Base-by-base conservation (phyloP, 2,888 invertebrate species). In the Protodeltote pygarga region DNA sequence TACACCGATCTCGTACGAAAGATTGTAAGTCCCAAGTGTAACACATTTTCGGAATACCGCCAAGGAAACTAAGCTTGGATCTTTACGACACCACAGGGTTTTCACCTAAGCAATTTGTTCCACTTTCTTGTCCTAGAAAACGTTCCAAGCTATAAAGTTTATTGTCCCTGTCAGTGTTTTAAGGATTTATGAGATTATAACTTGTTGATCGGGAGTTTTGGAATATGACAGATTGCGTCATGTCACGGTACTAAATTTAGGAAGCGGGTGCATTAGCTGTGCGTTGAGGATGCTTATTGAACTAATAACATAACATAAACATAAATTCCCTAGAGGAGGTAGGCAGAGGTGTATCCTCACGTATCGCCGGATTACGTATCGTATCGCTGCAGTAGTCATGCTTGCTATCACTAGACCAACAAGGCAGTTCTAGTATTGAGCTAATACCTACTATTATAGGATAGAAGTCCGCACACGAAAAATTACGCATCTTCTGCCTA, bases 61-160 rank as follows among this genome's bases (percentile, higher is more conserved):
- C 67, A 71, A 73, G 73, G 66, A 77, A 78, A 77, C 78, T 79
- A 72, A 73, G 75, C 77, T 67, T 50, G 73, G 66, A 75, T 79
- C 77, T 83, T 82, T 84, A 84, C 78, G 79, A 75, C 72, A 74
- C 84, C 80, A 59, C 68, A 41, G 85, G 83, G 84, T 77, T 74
- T 81, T 77, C 77, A 82, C 81, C 80, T 80, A 71, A 67, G 73
- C 77, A 75, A 79, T 79, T 79, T 78, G 73, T 77, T 75, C 72
- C 60, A 68, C 65, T 72, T 72, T 67, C 69, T 71, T 67, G 71
- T 77, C 67, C 71, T 67, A 68, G 73, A 73, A 77, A 79, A 79
- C 74, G 66, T 70, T 71, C 64, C 44, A 52, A 62, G 69, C 70
- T 58, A 62, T 73, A 73, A 75, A 74, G 61, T 75, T 76, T 73